phyloP scores from a whole-genome alignment of 2,113 vertebrate genomes.

The Rhagologus leucostigma region DNA sequence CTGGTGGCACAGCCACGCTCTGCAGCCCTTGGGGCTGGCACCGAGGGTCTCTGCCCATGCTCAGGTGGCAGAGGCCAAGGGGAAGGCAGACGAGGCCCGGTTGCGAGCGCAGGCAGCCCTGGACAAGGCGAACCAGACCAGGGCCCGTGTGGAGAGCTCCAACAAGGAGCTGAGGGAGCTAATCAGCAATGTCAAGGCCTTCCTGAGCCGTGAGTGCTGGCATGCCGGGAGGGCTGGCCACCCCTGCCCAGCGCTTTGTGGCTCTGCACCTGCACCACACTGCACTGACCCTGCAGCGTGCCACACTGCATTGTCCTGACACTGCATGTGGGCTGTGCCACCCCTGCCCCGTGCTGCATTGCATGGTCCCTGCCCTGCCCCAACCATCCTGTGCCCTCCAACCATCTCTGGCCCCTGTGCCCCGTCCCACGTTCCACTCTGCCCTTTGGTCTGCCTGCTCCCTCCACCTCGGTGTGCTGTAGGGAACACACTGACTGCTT shows the following conservation, averaged over 20 bases:
- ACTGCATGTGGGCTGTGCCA: background rate
- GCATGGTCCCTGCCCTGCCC: background rate
- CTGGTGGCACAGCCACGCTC: rapidly evolving
- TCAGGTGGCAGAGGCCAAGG: slow-evolving; percentile 88
- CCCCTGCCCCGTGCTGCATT: background rate
- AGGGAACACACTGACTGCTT: background rate
- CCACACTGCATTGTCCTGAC: rapidly evolving
- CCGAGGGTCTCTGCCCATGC: background rate
- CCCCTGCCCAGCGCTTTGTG: background rate
- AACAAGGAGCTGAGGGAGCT: slow-evolving; percentile 92
- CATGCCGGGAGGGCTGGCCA: background rate
- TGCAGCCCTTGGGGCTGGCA: background rate
- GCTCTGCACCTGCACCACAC: background rate
- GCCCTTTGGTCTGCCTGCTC: background rate
- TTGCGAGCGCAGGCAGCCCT: slow-evolving; percentile 83
- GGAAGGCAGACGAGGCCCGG: slow-evolving; percentile 85
- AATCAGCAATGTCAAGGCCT: slow-evolving; percentile 91
- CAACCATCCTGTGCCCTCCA: background rate
- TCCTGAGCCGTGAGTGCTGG: slow-evolving; percentile 87
- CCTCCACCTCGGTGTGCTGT: rapidly evolving
- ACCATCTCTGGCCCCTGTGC: background rate
- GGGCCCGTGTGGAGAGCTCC: slow-evolving; percentile 85
- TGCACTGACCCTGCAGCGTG: background rate
- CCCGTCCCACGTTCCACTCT: background rate
- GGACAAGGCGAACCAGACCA: slow-evolving; percentile 87